Percentiles rank a stretch among this genome's conserved stretches.
Evolutionary conservation across 2,888 invertebrate species (phyloP).

Genomic region (Bruchidius siliquastri): DNA sequence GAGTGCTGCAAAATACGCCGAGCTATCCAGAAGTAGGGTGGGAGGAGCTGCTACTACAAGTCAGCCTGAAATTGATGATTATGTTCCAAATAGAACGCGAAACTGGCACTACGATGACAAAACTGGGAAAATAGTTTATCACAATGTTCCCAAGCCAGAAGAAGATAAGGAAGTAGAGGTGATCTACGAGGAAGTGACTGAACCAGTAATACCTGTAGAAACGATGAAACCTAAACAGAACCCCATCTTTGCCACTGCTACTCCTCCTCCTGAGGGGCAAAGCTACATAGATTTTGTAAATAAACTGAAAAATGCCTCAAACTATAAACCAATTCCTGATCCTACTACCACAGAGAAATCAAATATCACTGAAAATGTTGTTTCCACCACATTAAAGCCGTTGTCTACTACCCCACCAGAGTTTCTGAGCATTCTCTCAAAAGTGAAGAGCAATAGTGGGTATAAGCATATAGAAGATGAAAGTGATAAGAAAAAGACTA

Average conservation of each 20-base stretch:
- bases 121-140: conserved; percentile 41
- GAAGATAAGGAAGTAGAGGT: conserved; percentile 29
- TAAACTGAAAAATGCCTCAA: conserved; percentile 32
- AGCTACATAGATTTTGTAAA: conserved; percentile 40
- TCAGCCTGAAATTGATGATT: conserved; percentile 38
- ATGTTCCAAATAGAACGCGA: conserved; percentile 41
- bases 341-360: conserved; percentile 37
- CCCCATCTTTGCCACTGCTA: conserved; percentile 28
- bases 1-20: conserved; percentile 33
- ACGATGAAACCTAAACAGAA: conserved; percentile 27
- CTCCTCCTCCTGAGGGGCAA: conserved; percentile 32
- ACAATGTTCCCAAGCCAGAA: conserved; percentile 28
- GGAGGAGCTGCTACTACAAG: conserved; percentile 11
- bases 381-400: conserved; percentile 25
- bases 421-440: conserved; percentile 39
- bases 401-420: conserved; percentile 36
- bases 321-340: conserved; percentile 40
- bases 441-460: conserved; percentile 30
- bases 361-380: conserved; percentile 22
- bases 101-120: conserved; percentile 44
- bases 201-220: conserved; percentile 18
- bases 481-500: conserved; percentile 22
- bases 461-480: conserved; percentile 40
- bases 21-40: conserved; percentile 30
- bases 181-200: conserved; percentile 31